Base-by-base conservation (phyloP, 2,888 invertebrate species). In the Blomia tropicalis region DNA sequence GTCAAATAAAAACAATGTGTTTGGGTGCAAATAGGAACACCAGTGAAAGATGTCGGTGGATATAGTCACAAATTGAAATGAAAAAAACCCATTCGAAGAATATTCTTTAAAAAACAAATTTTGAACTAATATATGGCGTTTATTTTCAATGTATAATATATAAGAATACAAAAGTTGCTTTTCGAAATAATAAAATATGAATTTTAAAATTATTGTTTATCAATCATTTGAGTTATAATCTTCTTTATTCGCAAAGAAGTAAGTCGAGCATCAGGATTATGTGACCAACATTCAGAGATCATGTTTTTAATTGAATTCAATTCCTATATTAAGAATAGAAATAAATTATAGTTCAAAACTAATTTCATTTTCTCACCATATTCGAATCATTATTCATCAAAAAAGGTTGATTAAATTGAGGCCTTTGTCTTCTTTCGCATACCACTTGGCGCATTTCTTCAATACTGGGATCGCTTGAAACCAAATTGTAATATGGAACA, bases 391-490 rank as follows among this genome's bases (percentile, higher is more conserved):
- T 80, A 70, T 79, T 80, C 62, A 86, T 82, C 71, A 86, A 85
- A 95, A 96, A 98, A 68, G 88, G 80, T 73, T 89, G 88, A 61
- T 90, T 90, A 71, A 93, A 84, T 67, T 81, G 84, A 1, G 98
- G 98, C 66, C 96, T 79, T 69, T 85, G 82, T 70, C 82, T 81
- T 71, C 93, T 88, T 27, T 80, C 78, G 74, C 90, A 91, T 4
- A 96, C 92, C 65, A 89, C 86, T 73, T 82, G 81, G 36, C 85
- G 80, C 95, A 98, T 96, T 72, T 95, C 92, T 68, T 95, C 95
- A 66, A 93, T 83, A 53, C 87, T 83, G 0, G 96, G 96, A 78
- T 96, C 96, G 0, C 88, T 85, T 41, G 87, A 87, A 66, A 95
- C 92, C 71, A 84, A 82, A 75, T 95, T 95, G 75, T 85, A 85